phyloP scores from a whole-genome alignment of 2,797 vertebrate species.

The Centroberyx gerrardi region DNA sequence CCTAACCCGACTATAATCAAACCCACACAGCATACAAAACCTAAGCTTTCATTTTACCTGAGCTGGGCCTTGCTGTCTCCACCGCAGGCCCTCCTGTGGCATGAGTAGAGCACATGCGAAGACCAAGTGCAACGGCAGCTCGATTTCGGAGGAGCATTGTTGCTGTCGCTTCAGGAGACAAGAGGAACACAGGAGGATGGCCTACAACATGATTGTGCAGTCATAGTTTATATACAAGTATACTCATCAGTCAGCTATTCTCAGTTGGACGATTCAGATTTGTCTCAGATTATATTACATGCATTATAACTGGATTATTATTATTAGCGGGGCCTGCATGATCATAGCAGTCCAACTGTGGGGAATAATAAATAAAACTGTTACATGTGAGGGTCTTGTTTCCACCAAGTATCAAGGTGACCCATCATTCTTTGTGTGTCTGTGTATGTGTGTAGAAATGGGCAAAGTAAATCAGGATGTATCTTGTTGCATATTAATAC shows the following conservation, averaged over 20 bases:
- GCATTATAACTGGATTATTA: background rate
- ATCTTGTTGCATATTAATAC: too few species aligned
- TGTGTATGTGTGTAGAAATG: background rate
- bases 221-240: too few species aligned
- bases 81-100: constrained; percentile 59
- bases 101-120: constrained; percentile 73
- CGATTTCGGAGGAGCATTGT: constrained; percentile 86
- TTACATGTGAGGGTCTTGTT: background rate
- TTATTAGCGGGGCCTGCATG: background rate
- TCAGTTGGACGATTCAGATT: background rate
- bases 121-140: constrained; percentile 74
- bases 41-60: constrained; percentile 77
- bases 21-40: background rate
- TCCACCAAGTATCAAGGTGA: background rate
- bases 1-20: too few species aligned
- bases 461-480: too few species aligned
- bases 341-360: background rate
- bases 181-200: background rate
- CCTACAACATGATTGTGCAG: background rate
- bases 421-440: background rate
- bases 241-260: background rate
- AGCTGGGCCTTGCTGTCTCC: constrained; percentile 85
- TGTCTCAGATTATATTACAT: background rate
- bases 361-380: background rate
- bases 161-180: constrained; percentile 13